Evolutionary conservation across 1,140 invertebrate genomes (phyloP).

Genomic region (Trialeurodes vaporariorum): DNA sequence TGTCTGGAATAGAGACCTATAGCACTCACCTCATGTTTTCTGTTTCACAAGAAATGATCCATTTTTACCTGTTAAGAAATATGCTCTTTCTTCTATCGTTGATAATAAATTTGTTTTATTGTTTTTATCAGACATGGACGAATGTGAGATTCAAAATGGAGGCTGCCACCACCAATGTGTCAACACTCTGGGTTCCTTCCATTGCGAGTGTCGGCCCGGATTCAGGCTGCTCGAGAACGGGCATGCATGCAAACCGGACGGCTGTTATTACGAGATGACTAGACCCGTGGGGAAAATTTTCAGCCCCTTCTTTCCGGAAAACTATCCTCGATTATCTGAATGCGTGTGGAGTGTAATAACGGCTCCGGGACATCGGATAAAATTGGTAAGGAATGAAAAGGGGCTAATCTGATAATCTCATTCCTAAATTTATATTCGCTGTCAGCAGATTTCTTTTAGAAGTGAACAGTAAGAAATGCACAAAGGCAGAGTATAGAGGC

Average conservation of each 20-base stretch:
- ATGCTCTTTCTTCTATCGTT: too few species aligned
- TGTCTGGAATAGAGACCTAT: too few species aligned
- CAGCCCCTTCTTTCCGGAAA: neutral
- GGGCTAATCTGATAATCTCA: too few species aligned
- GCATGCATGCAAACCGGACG: neutral
- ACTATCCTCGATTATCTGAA: neutral
- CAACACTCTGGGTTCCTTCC: conserved; percentile 45
- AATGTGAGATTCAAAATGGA: conserved; percentile 45
- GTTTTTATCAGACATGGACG: conserved; percentile 45
- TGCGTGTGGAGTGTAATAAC: neutral
- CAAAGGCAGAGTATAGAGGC: too few species aligned
- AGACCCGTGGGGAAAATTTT: neutral
- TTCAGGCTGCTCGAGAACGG: neutral
- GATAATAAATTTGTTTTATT: too few species aligned
- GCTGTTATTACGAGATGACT: neutral
- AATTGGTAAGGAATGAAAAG: neutral
- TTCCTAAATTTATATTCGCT: too few species aligned
- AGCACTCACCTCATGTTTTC: too few species aligned
- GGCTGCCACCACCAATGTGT: conserved; percentile 50
- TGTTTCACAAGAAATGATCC: too few species aligned
- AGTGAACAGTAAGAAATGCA: too few species aligned
- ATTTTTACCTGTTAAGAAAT: too few species aligned
- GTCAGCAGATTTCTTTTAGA: too few species aligned
- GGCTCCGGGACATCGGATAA: neutral
- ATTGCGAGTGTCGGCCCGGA: conserved; percentile 40